Evolutionary conservation across 1,140 invertebrate genomes (phyloP).

Genomic region (Aphis craccivora): DNA sequence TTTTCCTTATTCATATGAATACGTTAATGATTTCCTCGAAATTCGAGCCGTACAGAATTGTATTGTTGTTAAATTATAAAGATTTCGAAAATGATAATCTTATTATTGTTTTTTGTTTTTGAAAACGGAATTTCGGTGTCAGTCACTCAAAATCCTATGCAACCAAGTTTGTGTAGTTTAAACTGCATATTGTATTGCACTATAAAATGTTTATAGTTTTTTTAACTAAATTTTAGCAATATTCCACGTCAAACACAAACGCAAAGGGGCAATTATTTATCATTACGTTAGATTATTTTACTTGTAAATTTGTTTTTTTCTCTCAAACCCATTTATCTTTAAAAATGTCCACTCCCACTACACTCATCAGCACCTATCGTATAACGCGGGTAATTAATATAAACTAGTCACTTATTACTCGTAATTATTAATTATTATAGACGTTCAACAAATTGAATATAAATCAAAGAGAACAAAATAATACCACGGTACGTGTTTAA

Average conservation of each 20-base stretch:
- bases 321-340: not conserved
- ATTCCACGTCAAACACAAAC: not conserved
- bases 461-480: too few relatives aligned
- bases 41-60: not conserved
- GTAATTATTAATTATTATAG: too few relatives aligned
- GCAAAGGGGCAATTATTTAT: not conserved
- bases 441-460: too few relatives aligned
- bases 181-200: too few relatives aligned
- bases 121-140: not conserved
- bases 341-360: too few relatives aligned
- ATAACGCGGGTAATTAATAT: too few relatives aligned
- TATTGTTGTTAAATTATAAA: not conserved
- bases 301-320: too few relatives aligned
- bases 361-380: too few relatives aligned
- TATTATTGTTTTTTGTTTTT: not conserved
- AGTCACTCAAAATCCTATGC: not conserved
- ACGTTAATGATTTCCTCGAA: not conserved
- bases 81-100: conserved; percentile 18
- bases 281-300: not conserved
- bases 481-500: not conserved
- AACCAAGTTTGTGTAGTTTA: not conserved
- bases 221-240: not conserved
- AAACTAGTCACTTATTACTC: too few relatives aligned
- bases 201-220: not conserved
- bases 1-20: not conserved